Evolutionary conservation across 2,888 invertebrate species (phyloP).

Genomic region (Neria commutata): DNA sequence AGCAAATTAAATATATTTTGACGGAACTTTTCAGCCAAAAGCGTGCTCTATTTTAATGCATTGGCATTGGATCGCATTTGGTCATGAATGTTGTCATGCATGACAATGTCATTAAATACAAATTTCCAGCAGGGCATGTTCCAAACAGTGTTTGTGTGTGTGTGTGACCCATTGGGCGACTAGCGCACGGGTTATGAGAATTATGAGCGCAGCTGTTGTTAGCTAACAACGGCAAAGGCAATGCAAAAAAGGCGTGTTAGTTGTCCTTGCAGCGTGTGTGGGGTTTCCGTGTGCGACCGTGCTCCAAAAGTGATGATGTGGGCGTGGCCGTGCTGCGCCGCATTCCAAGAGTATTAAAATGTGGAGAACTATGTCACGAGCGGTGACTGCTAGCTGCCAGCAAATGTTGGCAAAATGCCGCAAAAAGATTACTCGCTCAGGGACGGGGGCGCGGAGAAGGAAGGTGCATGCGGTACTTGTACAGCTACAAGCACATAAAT

Average conservation of each 20-base stretch:
- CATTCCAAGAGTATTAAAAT: slow-evolving; percentile 3
- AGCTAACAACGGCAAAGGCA: neutral
- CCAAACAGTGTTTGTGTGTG: neutral
- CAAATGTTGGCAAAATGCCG: neutral
- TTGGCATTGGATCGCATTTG: too few species aligned
- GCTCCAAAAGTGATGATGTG: slow-evolving; percentile 5
- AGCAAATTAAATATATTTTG: too few species aligned
- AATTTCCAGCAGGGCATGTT: neutral
- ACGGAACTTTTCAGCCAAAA: too few species aligned
- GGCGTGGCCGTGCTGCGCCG: slow-evolving; percentile 1
- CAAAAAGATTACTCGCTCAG: neutral
- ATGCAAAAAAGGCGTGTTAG: neutral
- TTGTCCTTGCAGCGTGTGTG: neutral
- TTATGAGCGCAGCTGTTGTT: slow-evolving; percentile 11
- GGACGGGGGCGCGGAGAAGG: too few species aligned
- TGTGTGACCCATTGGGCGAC: neutral
- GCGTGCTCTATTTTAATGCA: too few species aligned
- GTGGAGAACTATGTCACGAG: slow-evolving; percentile 1
- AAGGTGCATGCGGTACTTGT: neutral
- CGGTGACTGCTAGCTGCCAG: neutral
- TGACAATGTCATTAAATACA: too few species aligned
- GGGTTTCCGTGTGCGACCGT: neutral
- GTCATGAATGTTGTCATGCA: too few species aligned
- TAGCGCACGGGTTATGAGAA: slow-evolving; percentile 12
- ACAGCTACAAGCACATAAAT: slow-evolving; percentile 3